Base-by-base conservation (phyloP, 2,113 vertebrate species). In the Plectropomus leopardus region DNA sequence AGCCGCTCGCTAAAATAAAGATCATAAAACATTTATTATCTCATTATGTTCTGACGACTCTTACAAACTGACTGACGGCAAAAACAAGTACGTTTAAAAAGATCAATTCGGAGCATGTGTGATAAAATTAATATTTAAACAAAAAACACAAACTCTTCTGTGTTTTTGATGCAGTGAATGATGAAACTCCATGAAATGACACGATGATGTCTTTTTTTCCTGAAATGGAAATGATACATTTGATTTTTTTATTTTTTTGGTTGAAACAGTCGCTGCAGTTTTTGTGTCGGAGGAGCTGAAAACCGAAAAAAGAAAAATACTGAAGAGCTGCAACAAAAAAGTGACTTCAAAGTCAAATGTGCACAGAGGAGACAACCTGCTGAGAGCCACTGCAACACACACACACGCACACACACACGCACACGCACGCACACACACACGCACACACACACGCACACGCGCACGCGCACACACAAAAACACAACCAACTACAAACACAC, bases 121-220 rank as follows among this genome's bases (percentile, higher is more conserved):
- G 74, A 67, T 50, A 30, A 66, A 23, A 63, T 76, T 19, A 16
- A 34, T 14, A 45, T 69, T 30, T 23, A 34, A n/a, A n/a, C n/a
- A n/a, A 59, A 50, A 45, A 40, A 26, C 23, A 58, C n/a, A n/a
- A n/a, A n/a, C n/a, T 67, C 50, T 17, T 48, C 0, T 24, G 32
- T 34, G 50, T 55, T 34, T 68, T 15, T 67, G 80, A 82, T 74
- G 1, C 19, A 32, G 54, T 6, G 17, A 4, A 71, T 74, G 82
- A 76, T 79, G 74, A 78, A 87, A 84, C 65, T 66, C 4, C 0
- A 48, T 7, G 71, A 47, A 75, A 88, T 16, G 28, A 34, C n/a
- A 3, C 10, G n/a, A n/a, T n/a, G n/a, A n/a, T n/a, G n/a, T 44
- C 7, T 54, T 32, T 42, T 45, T 21, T n/a, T 42, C 17, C 9